Evolutionary conservation across 1,140 invertebrate species (phyloP).

Genomic region (Hycleus phaleratus): DNA sequence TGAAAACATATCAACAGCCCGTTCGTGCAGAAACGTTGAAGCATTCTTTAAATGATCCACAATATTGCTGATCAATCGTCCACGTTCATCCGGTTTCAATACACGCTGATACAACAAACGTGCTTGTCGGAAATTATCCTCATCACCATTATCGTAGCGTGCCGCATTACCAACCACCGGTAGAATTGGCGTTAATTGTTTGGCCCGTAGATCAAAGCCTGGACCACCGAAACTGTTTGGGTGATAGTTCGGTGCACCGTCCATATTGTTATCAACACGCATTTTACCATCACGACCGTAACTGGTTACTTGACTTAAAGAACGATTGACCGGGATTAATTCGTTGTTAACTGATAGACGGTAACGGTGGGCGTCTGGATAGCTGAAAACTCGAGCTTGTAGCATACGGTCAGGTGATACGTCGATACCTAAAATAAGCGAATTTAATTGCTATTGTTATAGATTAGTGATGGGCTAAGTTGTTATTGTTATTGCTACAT

Average conservation of each 20-base stretch:
- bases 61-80: conserved; percentile 72
- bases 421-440: conserved; percentile 51
- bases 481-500: too few relatives aligned
- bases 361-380: conserved; percentile 83
- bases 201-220: conserved; percentile 47
- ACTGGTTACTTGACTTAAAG: conserved; percentile 59
- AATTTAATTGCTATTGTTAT: not conserved
- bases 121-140: conserved; percentile 85
- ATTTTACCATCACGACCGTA: conserved; percentile 81
- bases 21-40: conserved; percentile 74
- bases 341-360: conserved; percentile 80
- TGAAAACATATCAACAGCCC: conserved; percentile 66
- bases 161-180: conserved; percentile 52
- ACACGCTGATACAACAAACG: conserved; percentile 73
- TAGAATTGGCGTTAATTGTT: conserved; percentile 47
- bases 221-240: conserved; percentile 92
- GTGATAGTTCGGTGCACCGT: conserved; percentile 86
- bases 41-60: conserved; percentile 68
- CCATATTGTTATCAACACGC: conserved; percentile 56
- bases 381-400: conserved; percentile 79
- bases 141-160: conserved; percentile 73
- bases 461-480: too few relatives aligned
- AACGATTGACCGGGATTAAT: conserved; percentile 78
- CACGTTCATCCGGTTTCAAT: conserved; percentile 61
- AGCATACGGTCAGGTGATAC: conserved; percentile 83